These are phyloP conservation scores for Pharmacophagus antenor DNA, from an alignment of 2,888 invertebrate species.

Conservation along the genomic window DNA sequence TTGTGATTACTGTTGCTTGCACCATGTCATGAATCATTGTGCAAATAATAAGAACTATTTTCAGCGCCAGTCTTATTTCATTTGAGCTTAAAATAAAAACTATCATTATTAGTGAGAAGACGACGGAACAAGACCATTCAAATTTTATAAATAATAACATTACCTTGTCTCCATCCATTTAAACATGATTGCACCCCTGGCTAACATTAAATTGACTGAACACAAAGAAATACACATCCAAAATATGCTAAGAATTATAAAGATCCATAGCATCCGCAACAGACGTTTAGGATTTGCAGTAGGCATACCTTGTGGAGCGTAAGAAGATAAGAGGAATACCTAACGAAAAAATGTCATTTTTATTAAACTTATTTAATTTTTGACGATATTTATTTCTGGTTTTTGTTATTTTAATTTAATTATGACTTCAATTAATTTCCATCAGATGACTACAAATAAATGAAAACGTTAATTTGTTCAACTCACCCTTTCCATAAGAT, in stretches of 20 bases:
- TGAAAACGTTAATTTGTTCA: not conserved
- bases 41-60: conserved; percentile 83
- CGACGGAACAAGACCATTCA: not conserved
- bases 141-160: conserved; percentile 15
- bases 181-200: conserved; percentile 82
- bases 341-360: conserved; percentile 52
- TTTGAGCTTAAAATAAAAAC: conserved; percentile 64
- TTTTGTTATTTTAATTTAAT: too few species aligned
- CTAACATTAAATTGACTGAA: conserved; percentile 84
- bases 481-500: conserved; percentile 89
- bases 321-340: conserved; percentile 88
- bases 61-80: conserved; percentile 70
- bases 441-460: not conserved
- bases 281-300: conserved; percentile 84
- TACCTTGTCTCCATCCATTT: conserved; percentile 84
- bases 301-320: conserved; percentile 82
- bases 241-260: conserved; percentile 84
- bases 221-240: conserved; percentile 86
- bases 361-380: too few species aligned
- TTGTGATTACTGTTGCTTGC: conserved; percentile 90
- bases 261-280: conserved; percentile 86
- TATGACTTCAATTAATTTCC: too few species aligned
- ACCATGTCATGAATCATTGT: conserved; percentile 90
- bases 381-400: too few species aligned
- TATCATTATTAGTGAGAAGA: conserved; percentile 5